Base-by-base conservation (phyloP, 2,113 vertebrate species). In the Mustela nigripes region DNA sequence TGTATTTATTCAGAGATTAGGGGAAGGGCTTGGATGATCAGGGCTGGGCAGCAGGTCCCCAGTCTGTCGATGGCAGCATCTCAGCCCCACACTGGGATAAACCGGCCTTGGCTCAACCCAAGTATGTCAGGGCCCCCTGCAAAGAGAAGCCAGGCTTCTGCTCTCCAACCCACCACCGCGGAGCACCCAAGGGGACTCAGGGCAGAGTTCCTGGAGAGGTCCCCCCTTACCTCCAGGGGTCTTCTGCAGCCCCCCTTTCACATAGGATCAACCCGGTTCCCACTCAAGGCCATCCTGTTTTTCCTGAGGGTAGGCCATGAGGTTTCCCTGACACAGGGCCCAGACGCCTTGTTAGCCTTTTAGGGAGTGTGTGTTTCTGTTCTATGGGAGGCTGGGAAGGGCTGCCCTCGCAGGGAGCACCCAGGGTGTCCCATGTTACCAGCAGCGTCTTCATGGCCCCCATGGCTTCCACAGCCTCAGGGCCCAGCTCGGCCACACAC, bases 401-500 rank as follows among this genome's bases (percentile, higher is more conserved):
- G 19, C 11, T 2, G 16, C 5, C 11, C 28, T 7, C 15, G 6
- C 0, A 3, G 79, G 11, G 12, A 53, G 71, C 4, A 22, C 21
- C 26, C 65, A 48, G 31, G n/a, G 56, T 45, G 28, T 18, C 50
- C 45, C 28, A 15, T 1, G 0, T 96, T 97, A 98, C 97, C 97
- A 95, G 89, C 12, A 97, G 67, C 0, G 39, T 18, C 81, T 96
- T 97, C 89, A 97, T 0, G 3, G 92, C 94, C 10, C 24, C 16
- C 33, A 9, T 1, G 65, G 65, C 63, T 28, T 65, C 87, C 7
- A 89, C 2, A 5, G 95, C n/a, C 11, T 98, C 91, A 0, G 97
- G 91, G 53, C 95, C 95, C 91, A 98, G 91, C 78, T 98, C 93
- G 0, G 88, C 48, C 48, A 97, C 85, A 67, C 95, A 96, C 93